phyloP scores from a whole-genome alignment of 2,113 vertebrate species.

The Nicator chloris region DNA sequence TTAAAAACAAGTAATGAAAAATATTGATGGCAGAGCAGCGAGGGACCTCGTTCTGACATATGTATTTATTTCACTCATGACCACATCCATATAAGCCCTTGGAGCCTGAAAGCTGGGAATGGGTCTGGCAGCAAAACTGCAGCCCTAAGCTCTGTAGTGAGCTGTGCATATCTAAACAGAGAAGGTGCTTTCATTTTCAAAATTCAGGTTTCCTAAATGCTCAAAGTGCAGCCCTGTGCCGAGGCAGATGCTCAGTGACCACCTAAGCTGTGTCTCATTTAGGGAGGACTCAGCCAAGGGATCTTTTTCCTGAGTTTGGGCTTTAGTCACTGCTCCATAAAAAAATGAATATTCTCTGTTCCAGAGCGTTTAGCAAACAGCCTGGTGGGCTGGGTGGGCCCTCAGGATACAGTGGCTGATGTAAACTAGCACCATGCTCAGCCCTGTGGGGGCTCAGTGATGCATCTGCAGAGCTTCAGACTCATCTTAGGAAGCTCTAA shows the following conservation, averaged over 20 bases:
- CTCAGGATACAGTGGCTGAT: not conserved
- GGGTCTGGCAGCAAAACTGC: not conserved
- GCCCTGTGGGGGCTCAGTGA: not conserved
- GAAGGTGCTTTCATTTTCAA: not conserved
- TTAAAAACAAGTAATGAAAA: conserved; percentile 59
- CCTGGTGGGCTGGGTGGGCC: not conserved
- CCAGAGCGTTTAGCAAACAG: not conserved
- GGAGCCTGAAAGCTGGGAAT: not conserved
- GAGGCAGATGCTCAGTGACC: not conserved
- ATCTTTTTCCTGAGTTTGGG: not conserved
- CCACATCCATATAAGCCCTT: not conserved
- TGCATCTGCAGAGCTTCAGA: conserved; percentile 4
- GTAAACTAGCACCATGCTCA: not conserved
- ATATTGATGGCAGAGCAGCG: conserved; percentile 40
- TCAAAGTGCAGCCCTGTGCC: not conserved
- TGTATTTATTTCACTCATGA: conserved; percentile 26
- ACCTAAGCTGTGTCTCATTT: not conserved
- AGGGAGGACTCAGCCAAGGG: not conserved
- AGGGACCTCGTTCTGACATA: not conserved
- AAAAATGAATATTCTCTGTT: not conserved
- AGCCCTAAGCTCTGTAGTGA: not conserved
- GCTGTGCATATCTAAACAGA: not conserved
- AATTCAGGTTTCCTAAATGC: not conserved
- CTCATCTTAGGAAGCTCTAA: not conserved
- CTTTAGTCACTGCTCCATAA: not conserved